phyloP scores from a whole-genome alignment of 2,888 invertebrate genomes.

The Osmoderma eremita region DNA sequence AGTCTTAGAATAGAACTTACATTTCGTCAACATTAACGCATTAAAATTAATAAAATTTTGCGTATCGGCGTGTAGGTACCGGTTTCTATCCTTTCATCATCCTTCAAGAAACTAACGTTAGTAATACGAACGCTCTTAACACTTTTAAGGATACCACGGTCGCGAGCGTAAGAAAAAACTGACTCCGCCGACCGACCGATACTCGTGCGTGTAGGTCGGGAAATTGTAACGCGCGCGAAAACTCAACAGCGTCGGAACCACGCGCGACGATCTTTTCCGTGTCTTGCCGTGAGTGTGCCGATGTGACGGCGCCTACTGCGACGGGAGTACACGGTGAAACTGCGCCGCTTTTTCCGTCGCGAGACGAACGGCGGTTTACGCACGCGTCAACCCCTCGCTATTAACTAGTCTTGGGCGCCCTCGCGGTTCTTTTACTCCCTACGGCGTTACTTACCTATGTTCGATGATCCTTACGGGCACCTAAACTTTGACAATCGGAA shows the following conservation, averaged over 20 bases:
- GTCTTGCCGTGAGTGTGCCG: neutral
- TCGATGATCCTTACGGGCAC: no score
- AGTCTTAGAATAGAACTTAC: no score
- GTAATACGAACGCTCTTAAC: no score
- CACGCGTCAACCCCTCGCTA: conserved; percentile 52
- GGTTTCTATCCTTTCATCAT: no score
- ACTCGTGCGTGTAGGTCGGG: neutral
- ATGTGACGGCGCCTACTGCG: conserved; percentile 46
- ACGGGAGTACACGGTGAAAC: conserved; percentile 56
- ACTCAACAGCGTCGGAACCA: neutral
- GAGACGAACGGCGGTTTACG: conserved; percentile 42
- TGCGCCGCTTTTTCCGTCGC: conserved; percentile 52
- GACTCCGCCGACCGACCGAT: neutral
- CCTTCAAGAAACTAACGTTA: no score
- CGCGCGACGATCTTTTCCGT: conserved; percentile 5
- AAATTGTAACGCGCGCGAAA: conserved; percentile 10
- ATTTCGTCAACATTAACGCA: no score
- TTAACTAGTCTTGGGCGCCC: conserved; percentile 49
- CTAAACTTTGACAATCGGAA: no score
- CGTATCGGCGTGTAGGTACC: no score
- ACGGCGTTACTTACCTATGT: no score
- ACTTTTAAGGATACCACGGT: neutral
- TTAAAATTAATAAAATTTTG: no score
- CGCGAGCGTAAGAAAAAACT: neutral
- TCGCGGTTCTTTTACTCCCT: conserved; percentile 41